These are phyloP conservation scores for Gallinago jamesoni DNA, from an alignment of 2,113 vertebrate genomes.

Conservation along the genomic window DNA sequence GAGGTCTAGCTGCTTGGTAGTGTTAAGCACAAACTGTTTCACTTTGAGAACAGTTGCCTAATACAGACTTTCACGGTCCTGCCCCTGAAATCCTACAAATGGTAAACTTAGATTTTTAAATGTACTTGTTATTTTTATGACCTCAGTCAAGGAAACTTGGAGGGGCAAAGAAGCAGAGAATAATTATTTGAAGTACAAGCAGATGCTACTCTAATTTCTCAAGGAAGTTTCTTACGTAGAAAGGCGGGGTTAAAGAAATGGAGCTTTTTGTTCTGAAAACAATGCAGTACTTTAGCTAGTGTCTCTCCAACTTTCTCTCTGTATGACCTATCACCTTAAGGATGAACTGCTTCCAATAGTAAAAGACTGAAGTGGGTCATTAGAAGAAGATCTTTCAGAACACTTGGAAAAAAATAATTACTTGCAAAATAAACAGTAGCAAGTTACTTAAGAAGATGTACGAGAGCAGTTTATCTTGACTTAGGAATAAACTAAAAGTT, in stretches of 20 bases:
- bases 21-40: neutral
- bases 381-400: neutral
- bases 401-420: neutral
- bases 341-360: neutral
- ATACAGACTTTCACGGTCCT: neutral
- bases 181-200: neutral
- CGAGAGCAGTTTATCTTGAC: too few relatives aligned
- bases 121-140: neutral
- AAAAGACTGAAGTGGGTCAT: neutral
- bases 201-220: conserved; percentile 1
- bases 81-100: neutral
- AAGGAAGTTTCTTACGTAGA: neutral
- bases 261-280: neutral
- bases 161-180: neutral
- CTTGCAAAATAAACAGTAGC: neutral
- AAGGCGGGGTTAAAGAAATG: neutral
- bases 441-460: neutral
- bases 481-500: too few relatives aligned
- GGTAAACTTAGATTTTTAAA: conserved; percentile 4
- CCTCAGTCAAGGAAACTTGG: neutral
- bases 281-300: neutral
- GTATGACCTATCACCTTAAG: neutral
- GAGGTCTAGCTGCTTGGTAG: neutral
- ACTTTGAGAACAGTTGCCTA: neutral
- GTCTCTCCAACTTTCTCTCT: neutral